Conservation (phyloP, 1,140 invertebrate species). For the Acromyrmex heyeri region DNA sequence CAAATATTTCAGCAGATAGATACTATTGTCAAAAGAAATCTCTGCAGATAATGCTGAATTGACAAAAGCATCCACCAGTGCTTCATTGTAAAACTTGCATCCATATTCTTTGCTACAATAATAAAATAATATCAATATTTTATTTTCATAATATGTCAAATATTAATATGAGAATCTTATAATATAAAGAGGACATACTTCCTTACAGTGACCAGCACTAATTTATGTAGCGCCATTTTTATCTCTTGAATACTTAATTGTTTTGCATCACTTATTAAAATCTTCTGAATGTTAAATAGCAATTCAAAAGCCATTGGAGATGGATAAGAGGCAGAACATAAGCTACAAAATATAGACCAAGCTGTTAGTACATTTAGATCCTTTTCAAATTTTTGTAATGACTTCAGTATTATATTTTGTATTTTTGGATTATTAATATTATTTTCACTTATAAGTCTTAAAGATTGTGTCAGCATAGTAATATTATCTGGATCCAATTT, state of each 20-base stretch:
- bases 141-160: constrained; percentile 13
- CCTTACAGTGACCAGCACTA: constrained; percentile 77
- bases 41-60: constrained; percentile 76
- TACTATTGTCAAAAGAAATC: constrained; percentile 1
- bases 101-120: constrained; percentile 62
- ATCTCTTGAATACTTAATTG: constrained; percentile 85
- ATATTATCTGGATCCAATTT: constrained; percentile 57
- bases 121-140: constrained; percentile 61
- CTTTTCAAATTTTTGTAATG: constrained; percentile 19
- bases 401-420: constrained; percentile 15
- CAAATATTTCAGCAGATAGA: constrained; percentile 86
- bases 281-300: constrained; percentile 14
- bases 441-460: constrained; percentile 43
- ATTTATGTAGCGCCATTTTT: constrained; percentile 83
- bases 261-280: constrained; percentile 76
- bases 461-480: background rate
- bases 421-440: constrained; percentile 28
- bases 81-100: constrained; percentile 88
- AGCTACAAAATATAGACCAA: constrained; percentile 36
- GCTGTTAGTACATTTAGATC: background rate
- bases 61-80: constrained; percentile 85
- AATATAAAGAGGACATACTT: constrained; percentile 61
- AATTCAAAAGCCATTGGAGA: constrained; percentile 9
- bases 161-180: constrained; percentile 9
- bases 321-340: constrained; percentile 6